Conservation (phyloP, 2,113 vertebrate genomes). For the Serinus canaria region DNA sequence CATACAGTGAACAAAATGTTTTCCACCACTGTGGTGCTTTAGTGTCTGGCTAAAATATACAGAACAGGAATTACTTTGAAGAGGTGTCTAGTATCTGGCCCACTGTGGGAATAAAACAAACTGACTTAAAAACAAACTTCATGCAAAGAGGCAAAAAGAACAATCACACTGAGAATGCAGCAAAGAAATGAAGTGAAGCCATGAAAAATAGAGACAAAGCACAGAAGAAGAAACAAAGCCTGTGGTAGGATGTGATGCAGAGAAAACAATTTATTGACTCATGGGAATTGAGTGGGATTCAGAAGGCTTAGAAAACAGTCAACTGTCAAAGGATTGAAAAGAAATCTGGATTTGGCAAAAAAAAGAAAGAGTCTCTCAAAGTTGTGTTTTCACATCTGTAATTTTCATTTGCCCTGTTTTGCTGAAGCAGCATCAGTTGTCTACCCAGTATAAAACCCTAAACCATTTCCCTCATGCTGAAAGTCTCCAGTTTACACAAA, state of each 20-base stretch:
- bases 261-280: neutral
- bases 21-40: neutral
- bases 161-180: neutral
- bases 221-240: neutral
- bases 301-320: neutral
- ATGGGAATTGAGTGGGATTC: neutral
- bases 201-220: neutral
- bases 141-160: neutral
- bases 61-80: neutral
- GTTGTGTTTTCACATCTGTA: neutral
- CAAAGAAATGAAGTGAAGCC: neutral
- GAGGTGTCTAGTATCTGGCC: neutral
- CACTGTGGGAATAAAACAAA: neutral
- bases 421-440: neutral
- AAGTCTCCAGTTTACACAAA: neutral
- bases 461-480: neutral
- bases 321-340: neutral
- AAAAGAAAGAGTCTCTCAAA: neutral
- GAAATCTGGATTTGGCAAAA: neutral
- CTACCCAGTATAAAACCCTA: neutral
- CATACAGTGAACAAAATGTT: neutral
- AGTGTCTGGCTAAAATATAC: neutral
- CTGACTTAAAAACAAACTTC: neutral
- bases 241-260: neutral
- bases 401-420: neutral